Percentiles rank a stretch among this genome's conserved stretches.
phyloP scores from a whole-genome alignment of 37 sponge, comb jelly and placozoan genomes.

The Diacarnus erythraeanus region DNA sequence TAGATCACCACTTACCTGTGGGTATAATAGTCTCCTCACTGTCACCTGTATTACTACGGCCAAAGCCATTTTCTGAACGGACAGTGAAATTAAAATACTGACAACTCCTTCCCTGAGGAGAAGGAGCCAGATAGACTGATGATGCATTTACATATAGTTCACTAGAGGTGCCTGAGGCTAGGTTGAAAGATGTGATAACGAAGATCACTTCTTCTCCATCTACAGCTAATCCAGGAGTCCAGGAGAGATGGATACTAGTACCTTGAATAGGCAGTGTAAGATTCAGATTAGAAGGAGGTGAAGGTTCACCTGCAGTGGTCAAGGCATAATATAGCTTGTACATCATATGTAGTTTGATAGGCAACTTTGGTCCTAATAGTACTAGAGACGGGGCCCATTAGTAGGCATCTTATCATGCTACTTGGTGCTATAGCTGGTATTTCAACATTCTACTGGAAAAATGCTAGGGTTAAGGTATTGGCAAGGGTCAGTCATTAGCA shows the following conservation, averaged over 20 bases:
- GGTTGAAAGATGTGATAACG: neutral
- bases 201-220: conserved; percentile 2
- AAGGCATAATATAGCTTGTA: too few species aligned
- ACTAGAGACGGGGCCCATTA: too few species aligned
- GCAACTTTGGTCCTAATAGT: too few species aligned
- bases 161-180: neutral
- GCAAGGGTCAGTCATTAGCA: too few species aligned
- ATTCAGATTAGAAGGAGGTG: neutral
- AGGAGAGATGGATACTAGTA: neutral
- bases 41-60: neutral
- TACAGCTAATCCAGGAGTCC: neutral
- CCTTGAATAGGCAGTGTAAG: neutral
- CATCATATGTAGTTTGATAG: too few species aligned
- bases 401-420: too few species aligned
- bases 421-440: too few species aligned
- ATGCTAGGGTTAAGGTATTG: too few species aligned
- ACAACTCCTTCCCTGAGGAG: neutral
- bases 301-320: conserved; percentile 8
- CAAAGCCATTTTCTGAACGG: neutral
- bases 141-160: neutral
- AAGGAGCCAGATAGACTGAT: neutral
- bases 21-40: neutral
- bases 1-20: neutral
- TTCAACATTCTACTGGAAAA: too few species aligned
- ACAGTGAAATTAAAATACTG: neutral